Evolutionary conservation across 2,797 vertebrate genomes (phyloP).

Genomic region (Hirundo rustica): DNA sequence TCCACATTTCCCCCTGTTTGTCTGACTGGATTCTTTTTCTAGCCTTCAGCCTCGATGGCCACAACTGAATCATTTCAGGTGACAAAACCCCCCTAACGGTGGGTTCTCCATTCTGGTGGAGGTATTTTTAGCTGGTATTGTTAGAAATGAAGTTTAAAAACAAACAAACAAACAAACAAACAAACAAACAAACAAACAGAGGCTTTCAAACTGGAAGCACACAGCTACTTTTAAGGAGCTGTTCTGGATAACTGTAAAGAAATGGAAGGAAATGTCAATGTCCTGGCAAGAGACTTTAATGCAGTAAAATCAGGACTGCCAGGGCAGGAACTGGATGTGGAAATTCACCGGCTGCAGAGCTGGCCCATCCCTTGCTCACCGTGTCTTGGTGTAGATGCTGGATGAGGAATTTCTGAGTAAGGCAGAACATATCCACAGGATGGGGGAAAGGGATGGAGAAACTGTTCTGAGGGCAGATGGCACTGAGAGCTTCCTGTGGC

Average conservation of each 20-base stretch:
- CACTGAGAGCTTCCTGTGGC: background rate
- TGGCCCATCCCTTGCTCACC: accelerated
- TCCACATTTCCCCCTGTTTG: background rate
- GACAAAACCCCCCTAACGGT: background rate
- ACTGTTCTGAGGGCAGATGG: background rate
- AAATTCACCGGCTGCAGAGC: background rate
- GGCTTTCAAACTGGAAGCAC: background rate
- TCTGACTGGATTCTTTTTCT: background rate
- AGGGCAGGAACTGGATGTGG: background rate
- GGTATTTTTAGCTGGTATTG: background rate
- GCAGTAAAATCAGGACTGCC: background rate
- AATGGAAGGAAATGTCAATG: background rate
- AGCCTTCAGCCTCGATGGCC: background rate
- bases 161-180: background rate
- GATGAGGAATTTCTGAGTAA: background rate
- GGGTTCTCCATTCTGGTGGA: background rate
- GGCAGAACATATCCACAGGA: accelerated
- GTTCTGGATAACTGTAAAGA: background rate
- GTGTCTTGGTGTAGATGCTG: background rate
- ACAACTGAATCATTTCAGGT: background rate
- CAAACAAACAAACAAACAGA: background rate
- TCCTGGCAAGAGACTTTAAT: background rate
- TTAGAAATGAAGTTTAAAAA: background rate
- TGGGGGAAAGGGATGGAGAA: background rate
- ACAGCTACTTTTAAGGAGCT: background rate